Evolutionary conservation across 2,888 invertebrate species (phyloP).

Genomic region (Drosophila nr. medialis): DNA sequence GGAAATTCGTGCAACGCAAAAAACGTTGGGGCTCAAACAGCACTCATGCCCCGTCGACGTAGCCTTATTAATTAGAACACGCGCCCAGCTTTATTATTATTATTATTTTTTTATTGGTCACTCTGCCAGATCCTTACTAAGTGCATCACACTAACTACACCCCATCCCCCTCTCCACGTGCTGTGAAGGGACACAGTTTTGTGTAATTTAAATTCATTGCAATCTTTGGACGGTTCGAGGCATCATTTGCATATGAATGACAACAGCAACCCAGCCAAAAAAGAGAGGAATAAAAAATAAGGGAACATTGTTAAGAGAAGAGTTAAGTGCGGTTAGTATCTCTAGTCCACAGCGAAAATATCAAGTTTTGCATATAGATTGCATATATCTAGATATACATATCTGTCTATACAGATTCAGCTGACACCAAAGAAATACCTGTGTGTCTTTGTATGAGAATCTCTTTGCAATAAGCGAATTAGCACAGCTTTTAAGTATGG

Average conservation of each 20-base stretch:
- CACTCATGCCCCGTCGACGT: constrained; percentile 62
- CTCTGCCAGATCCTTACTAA: constrained; percentile 6
- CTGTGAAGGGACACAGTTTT: constrained; percentile 39
- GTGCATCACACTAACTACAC: constrained; percentile 9
- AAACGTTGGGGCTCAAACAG: constrained; percentile 67
- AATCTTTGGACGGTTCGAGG: constrained; percentile 54
- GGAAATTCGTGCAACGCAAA: constrained; percentile 69
- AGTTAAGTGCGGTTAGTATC: constrained; percentile 1
- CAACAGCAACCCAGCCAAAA: constrained; percentile 1
- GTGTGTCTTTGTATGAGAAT: neutral
- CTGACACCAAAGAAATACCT: neutral
- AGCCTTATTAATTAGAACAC: constrained; percentile 74
- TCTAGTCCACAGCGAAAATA: neutral
- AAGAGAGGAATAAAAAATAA: constrained; percentile 1
- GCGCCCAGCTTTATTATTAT: constrained; percentile 55
- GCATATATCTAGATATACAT: neutral
- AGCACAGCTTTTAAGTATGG: neutral
- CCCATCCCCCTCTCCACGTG: neutral
- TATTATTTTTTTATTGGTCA: neutral
- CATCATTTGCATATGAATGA: constrained; percentile 69
- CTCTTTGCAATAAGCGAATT: too few species aligned
- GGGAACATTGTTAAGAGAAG: constrained; percentile 10
- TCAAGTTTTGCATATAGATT: neutral
- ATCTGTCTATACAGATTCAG: neutral
- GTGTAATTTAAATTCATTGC: constrained; percentile 70